Evolutionary conservation across 2,797 vertebrate species (phyloP), one percentile per base, ranked within the genome.

Genomic region (Balearica regulorum): DNA sequence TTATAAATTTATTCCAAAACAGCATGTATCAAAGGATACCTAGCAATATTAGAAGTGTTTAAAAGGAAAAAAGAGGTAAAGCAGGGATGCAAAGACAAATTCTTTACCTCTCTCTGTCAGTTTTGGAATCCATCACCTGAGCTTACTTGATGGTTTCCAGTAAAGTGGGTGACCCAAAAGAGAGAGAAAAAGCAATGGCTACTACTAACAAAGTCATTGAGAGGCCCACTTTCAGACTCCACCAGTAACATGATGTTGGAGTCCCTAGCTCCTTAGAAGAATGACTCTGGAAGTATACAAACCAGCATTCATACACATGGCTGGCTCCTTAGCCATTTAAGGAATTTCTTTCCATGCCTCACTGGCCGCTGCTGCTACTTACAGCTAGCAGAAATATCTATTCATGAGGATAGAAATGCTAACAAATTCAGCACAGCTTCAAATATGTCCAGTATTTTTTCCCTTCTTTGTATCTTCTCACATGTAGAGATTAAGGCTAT

Each of bases 281-380:
- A 29, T 33, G n/a, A 15, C 58, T 71, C 53, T 64, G 24, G 7
- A 55, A 71, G 11, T 6, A 51, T 2, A 44, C 25, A 78, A 75
- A 68, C 37, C 61, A 79, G 37, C 33, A 53, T 31, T 69, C 31
- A 37, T 53, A 35, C 11, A n/a, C 75, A 31, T 37, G 1, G 1
- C 43, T 83, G 65, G 20, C 44, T 89, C 41, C 43, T 93, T 12
- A 37, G 31, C 29, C 19, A 13, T 37, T 75, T 60, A 76, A 66
- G 39, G 33, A 22, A 82, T 46, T 65, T 57, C n/a, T n/a, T 53
- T 25, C 46, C 2, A 0, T 13, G 35, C 41, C 54, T 87, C 65
- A 62, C 0, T 0, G 48, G 54, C 44, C 1, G 0, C 66, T 53
- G 31, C 48, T 83, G 69, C 46, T 77, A 12, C 54, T 90, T 66